phyloP scores from a whole-genome alignment of 2,888 invertebrate species.

The Anagyrus pseudococci region DNA sequence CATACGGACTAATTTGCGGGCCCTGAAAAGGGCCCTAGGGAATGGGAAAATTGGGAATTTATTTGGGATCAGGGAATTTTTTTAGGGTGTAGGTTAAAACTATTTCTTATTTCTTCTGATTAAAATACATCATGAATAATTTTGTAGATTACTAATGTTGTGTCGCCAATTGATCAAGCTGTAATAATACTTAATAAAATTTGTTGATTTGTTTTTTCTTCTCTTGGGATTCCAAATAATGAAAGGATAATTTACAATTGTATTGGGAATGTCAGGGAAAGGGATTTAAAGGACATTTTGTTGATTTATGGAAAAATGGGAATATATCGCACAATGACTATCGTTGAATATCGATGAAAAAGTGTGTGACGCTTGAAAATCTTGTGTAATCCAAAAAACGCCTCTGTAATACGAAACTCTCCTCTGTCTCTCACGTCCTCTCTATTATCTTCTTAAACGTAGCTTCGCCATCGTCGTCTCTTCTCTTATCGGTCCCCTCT shows the following conservation, averaged over 20 bases:
- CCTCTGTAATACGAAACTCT: no score
- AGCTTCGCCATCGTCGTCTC: not conserved
- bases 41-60: slow-evolving; percentile 22
- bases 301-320: not conserved
- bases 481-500: no score
- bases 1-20: slow-evolving; percentile 51
- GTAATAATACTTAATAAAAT: no score
- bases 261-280: no score
- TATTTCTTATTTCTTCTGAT: not conserved
- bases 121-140: not conserved
- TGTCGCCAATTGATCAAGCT: no score
- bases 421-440: not conserved
- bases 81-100: slow-evolving; percentile 28
- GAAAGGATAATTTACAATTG: not conserved
- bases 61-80: slow-evolving; percentile 37
- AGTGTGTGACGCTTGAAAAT: not conserved
- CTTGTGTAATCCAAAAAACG: not conserved
- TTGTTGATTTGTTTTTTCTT: no score
- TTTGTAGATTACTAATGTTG: no score
- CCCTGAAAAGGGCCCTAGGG: slow-evolving; percentile 56
- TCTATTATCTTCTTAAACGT: not conserved
- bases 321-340: no score
- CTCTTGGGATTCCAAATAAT: no score
- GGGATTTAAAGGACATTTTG: not conserved
- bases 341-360: not conserved